Evolutionary conservation across 2,888 invertebrate species (phyloP).

Genomic region (Caenorhabditis sp.): DNA sequence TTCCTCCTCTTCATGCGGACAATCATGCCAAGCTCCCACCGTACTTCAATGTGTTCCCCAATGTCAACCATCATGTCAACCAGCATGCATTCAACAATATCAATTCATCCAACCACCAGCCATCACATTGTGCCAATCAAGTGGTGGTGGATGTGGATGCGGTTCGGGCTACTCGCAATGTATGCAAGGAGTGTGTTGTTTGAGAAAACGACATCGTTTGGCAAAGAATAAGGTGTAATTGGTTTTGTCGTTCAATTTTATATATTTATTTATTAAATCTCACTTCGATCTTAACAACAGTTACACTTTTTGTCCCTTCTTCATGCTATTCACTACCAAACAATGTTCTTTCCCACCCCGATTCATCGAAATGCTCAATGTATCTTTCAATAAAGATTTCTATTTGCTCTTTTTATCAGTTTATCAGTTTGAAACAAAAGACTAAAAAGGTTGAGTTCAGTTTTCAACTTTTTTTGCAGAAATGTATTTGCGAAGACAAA

Average conservation of each 20-base stretch:
- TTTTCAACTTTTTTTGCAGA: too few species aligned
- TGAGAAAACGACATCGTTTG: slow-evolving; percentile 61
- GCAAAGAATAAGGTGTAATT: slow-evolving; percentile 54
- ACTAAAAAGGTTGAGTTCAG: too few species aligned
- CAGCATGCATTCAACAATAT: slow-evolving; percentile 51
- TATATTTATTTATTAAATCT: not conserved
- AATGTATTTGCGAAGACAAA: too few species aligned
- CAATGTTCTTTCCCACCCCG: not conserved
- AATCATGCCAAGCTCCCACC: slow-evolving; percentile 59
- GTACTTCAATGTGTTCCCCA: slow-evolving; percentile 61
- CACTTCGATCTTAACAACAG: not conserved
- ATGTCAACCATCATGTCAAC: slow-evolving; percentile 61
- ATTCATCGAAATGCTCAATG: slow-evolving; percentile 1
- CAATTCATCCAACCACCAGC: slow-evolving; percentile 53
- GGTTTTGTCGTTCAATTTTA: not conserved
- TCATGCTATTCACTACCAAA: not conserved
- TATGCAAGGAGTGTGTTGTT: slow-evolving; percentile 67
- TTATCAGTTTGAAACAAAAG: too few species aligned
- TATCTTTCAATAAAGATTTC: not conserved
- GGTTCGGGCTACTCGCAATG: slow-evolving; percentile 65
- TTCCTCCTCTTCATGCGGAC: slow-evolving; percentile 53
- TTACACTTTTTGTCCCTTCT: not conserved
- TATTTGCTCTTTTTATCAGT: not conserved
- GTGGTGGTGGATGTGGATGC: slow-evolving; percentile 56
- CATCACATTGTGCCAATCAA: slow-evolving; percentile 57